Conservation (phyloP, 2,888 invertebrate genomes). For the Tetranychus piercei region DNA sequence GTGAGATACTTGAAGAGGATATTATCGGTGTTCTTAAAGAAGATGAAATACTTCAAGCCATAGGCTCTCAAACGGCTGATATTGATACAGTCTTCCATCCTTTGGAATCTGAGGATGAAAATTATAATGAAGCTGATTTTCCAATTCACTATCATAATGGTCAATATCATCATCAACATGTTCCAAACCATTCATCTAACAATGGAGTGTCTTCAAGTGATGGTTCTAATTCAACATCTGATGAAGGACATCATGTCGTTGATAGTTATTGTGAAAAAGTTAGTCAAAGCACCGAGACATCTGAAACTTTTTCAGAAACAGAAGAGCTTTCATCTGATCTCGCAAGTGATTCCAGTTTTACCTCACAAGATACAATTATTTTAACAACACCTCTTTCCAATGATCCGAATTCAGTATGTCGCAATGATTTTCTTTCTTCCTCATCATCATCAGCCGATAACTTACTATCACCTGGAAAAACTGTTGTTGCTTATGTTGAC, state of each 20-base stretch:
- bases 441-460: neutral
- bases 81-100: slow-evolving; percentile 13
- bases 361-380: slow-evolving; percentile 27
- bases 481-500: neutral
- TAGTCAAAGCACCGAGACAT: slow-evolving; percentile 3
- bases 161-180: neutral
- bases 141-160: slow-evolving; percentile 7
- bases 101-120: slow-evolving; percentile 2
- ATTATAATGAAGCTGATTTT: slow-evolving; percentile 2
- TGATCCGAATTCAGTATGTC: neutral
- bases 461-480: neutral
- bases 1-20: slow-evolving; percentile 22
- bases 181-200: no score
- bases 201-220: neutral
- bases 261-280: neutral
- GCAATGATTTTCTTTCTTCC: neutral
- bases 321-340: slow-evolving; percentile 19
- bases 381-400: slow-evolving; percentile 12
- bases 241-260: neutral
- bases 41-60: slow-evolving; percentile 21
- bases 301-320: slow-evolving; percentile 12
- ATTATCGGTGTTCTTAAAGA: slow-evolving; percentile 23
- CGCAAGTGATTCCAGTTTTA: slow-evolving; percentile 26
- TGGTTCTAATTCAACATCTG: neutral
- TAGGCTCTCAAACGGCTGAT: slow-evolving; percentile 16